Base-by-base conservation (phyloP, 2,888 invertebrate genomes). In the Heliconius erato region DNA sequence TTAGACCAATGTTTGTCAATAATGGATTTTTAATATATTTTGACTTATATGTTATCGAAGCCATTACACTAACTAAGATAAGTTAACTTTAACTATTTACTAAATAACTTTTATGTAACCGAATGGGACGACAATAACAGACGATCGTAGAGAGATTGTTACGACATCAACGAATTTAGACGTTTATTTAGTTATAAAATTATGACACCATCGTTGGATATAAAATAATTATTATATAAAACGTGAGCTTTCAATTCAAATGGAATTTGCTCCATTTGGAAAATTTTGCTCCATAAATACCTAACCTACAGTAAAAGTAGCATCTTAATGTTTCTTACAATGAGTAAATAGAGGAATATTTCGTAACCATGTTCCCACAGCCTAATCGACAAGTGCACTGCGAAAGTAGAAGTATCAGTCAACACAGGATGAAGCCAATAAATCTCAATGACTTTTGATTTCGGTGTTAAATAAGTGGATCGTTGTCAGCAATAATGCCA, bases 351-450 rank as follows among this genome's bases (percentile, higher is more conserved):
- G 19, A 9, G 54, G 7, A 26, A 54, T 54, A 3, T n/a, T 26
- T 40, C 6, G 12, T 9, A 35, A 71, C 16, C 44, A 44, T 12
- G 16, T 26, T 72, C 72, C 71, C 72, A 72, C 72, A 72, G 26
- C 44, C 19, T 28, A 72, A 72, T 26, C 16, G 16, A 71, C 44
- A 72, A 72, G 14, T 49, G 72, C 26, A 72, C 44, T 72, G 44
- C 44, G 72, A 72, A 72, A 72, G 72, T 71, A n/a, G 44, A 44
- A 71, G 14, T 26, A 78, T 59, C 82, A 59, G 63, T 80, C 32
- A 74, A 72, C 35, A 80, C 84, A 83, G 86, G 86, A 86, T 84
- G 85, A 74, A 74, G 80, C 74, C 85, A 86, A 86, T 86, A 85
- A 85, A 85, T 85, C 82, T 85, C 84, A 84, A 86, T 85, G 74